A percentile compares a stretch with the other conserved stretches of the same genome.
phyloP scores from a whole-genome alignment of 2,113 vertebrate species.

The Perca fluviatilis region DNA sequence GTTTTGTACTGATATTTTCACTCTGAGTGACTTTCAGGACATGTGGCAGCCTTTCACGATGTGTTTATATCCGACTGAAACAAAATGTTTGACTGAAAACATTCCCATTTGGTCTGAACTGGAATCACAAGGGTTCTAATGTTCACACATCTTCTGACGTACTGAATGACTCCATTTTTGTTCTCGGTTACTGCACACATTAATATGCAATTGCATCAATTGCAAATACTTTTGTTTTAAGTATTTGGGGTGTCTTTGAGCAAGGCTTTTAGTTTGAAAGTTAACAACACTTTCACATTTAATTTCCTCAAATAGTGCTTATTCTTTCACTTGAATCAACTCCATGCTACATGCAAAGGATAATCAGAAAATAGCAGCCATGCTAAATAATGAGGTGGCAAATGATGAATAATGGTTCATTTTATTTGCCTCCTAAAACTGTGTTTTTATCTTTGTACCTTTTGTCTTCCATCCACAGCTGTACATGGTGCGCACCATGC shows the following conservation, averaged over 20 bases:
- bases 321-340: background rate
- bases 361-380: background rate
- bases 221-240: background rate
- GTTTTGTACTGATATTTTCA: no score
- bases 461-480: slow-evolving; percentile 82
- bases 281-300: background rate
- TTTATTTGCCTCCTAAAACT: background rate
- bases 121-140: background rate
- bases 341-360: background rate
- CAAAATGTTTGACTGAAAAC: background rate
- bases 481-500: slow-evolving; percentile 99
- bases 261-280: background rate
- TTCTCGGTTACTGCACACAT: background rate
- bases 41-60: no score
- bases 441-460: background rate
- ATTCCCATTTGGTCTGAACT: background rate
- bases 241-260: background rate
- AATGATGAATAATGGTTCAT: background rate
- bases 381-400: background rate
- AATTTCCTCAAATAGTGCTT: background rate
- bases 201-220: background rate
- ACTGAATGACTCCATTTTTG: background rate
- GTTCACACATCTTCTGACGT: background rate
- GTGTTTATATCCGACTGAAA: background rate
- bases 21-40: no score